phyloP scores from a whole-genome alignment of 2,888 invertebrate species.

The Lithophane socia region DNA sequence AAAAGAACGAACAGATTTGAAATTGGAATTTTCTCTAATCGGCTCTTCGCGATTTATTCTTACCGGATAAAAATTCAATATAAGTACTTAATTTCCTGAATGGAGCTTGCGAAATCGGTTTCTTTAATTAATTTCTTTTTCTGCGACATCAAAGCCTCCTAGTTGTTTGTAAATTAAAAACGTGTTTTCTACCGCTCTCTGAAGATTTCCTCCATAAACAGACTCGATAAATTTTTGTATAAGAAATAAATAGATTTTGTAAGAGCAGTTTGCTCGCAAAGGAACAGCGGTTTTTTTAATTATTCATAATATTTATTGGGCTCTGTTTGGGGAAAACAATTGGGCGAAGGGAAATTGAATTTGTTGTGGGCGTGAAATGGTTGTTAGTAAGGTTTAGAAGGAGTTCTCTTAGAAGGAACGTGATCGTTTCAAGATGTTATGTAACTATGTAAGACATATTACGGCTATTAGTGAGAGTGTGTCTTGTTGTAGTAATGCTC shows the following conservation, averaged over 20 bases:
- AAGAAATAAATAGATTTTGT: constrained; percentile 61
- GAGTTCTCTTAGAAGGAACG: constrained; percentile 13
- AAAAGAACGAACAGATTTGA: constrained; percentile 54
- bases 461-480: constrained; percentile 5
- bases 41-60: constrained; percentile 70
- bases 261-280: constrained; percentile 44
- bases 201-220: constrained; percentile 69
- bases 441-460: not conserved
- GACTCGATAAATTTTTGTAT: constrained; percentile 64
- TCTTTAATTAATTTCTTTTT: constrained; percentile 70
- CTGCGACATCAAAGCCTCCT: constrained; percentile 62
- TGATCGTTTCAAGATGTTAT: constrained; percentile 24
- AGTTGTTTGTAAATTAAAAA: constrained; percentile 77
- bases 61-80: constrained; percentile 70
- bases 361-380: constrained; percentile 41
- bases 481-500: not conserved
- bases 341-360: constrained; percentile 58
- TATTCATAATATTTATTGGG: constrained; percentile 65
- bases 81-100: constrained; percentile 66
- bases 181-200: constrained; percentile 68
- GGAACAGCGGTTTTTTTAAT: constrained; percentile 57
- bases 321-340: constrained; percentile 49
- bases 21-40: constrained; percentile 69
- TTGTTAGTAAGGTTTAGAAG: constrained; percentile 15
- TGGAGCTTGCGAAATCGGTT: constrained; percentile 57